These are phyloP conservation scores for Proteles cristata DNA, from an alignment of 2,113 vertebrate species.

Conservation along the genomic window DNA sequence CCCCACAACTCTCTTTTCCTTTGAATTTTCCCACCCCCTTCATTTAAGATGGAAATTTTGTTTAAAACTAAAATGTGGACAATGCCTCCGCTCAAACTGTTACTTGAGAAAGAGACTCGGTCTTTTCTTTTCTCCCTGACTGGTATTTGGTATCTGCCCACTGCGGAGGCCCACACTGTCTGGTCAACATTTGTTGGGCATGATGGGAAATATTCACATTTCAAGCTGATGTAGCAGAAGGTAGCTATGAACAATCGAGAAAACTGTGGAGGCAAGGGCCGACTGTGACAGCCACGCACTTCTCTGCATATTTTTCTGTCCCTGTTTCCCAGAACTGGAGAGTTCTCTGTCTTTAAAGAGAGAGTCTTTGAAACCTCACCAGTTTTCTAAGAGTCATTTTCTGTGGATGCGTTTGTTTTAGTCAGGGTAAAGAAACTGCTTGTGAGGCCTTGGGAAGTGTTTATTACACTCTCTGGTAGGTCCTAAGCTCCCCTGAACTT, in stretches of 20 bases:
- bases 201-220: background rate
- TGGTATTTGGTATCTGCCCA: background rate
- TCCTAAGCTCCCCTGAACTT: background rate
- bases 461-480: background rate
- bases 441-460: background rate
- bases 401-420: background rate
- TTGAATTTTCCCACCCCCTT: background rate
- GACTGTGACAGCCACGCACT: background rate
- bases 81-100: background rate
- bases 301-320: background rate
- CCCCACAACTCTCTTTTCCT: background rate
- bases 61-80: background rate
- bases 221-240: background rate
- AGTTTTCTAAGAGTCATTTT: background rate
- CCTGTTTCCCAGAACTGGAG: background rate
- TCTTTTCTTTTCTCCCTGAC: background rate
- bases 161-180: background rate
- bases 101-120: background rate
- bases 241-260: background rate
- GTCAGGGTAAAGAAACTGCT: background rate
- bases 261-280: background rate
- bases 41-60: background rate
- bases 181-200: background rate
- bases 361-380: background rate
- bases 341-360: background rate